Conservation (phyloP, 2,113 vertebrate species). For the Nerophis lumbriciformis region DNA sequence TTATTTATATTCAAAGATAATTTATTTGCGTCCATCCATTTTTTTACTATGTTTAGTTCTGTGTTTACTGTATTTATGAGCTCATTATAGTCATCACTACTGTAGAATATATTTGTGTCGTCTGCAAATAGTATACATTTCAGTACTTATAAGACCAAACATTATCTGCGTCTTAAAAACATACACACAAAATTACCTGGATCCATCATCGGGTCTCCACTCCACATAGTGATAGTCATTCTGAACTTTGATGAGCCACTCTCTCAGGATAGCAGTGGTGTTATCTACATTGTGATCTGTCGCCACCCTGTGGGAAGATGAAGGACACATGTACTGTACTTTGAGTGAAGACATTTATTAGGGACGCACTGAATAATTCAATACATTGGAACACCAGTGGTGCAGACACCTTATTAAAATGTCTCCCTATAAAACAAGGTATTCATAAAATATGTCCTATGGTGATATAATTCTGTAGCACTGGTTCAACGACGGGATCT, state of each 20-base stretch:
- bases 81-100: too few species aligned
- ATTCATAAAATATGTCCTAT: not conserved
- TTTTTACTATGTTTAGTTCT: too few species aligned
- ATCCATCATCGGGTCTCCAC: slow-evolving; percentile 80
- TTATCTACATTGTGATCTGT: slow-evolving; percentile 86
- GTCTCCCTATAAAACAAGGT: not conserved
- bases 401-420: slow-evolving; percentile 5
- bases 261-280: slow-evolving; percentile 77
- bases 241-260: slow-evolving; percentile 83
- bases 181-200: slow-evolving; percentile 62
- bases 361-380: not conserved
- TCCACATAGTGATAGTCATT: slow-evolving; percentile 83
- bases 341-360: not conserved
- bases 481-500: not conserved
- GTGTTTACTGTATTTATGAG: too few species aligned
- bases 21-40: too few species aligned
- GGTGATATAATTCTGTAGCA: slow-evolving; percentile 1
- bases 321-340: not conserved
- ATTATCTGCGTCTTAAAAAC: not conserved
- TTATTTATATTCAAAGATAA: too few species aligned
- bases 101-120: too few species aligned
- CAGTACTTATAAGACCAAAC: not conserved
- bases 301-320: slow-evolving; percentile 75
- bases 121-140: too few species aligned
- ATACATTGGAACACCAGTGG: not conserved